A percentile compares a stretch with the other conserved stretches of the same genome.
These are phyloP conservation scores for Rotaria socialis DNA, from an alignment of 2,888 invertebrate genomes.

Conservation along the genomic window DNA sequence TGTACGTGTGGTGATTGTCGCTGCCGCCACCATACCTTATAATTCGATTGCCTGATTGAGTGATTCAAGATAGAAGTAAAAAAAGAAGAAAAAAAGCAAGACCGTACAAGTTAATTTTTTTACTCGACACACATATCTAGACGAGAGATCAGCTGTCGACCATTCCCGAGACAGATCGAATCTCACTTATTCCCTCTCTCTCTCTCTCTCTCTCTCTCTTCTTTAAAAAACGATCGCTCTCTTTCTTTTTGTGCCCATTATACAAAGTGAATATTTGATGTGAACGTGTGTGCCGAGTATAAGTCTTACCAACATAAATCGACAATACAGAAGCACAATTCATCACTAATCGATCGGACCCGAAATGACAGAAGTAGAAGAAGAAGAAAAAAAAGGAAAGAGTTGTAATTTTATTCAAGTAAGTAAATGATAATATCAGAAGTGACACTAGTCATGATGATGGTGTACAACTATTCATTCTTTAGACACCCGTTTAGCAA, in stretches of 20 bases:
- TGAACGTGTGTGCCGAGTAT: slow-evolving; percentile 21
- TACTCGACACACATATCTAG: not conserved
- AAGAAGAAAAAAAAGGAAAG: not conserved
- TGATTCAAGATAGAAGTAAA: not conserved
- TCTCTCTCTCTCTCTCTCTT: not conserved
- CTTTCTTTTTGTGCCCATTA: not conserved
- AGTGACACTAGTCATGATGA: not conserved
- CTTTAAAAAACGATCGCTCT: slow-evolving; percentile 10
- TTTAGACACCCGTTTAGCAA: not conserved
- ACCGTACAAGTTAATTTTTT: slow-evolving; percentile 7
- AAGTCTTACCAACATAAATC: slow-evolving; percentile 15
- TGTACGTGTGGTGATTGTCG: slow-evolving; percentile 13
- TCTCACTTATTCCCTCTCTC: not conserved
- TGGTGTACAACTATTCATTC: not conserved
- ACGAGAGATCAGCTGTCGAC: slow-evolving; percentile 5
- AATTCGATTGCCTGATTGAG: slow-evolving; percentile 13
- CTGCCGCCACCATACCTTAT: slow-evolving; percentile 20
- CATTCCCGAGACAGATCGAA: slow-evolving; percentile 29
- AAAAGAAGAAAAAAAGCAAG: not conserved
- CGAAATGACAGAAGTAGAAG: not conserved
- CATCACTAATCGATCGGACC: slow-evolving; percentile 1
- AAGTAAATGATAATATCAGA: not conserved
- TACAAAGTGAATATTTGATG: slow-evolving; percentile 29
- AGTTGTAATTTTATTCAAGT: not conserved
- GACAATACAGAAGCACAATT: slow-evolving; percentile 14